Percentiles rank a stretch among this genome's conserved stretches.
These are phyloP conservation scores for Entomyzon cyanotis DNA, from an alignment of 2,113 vertebrate species.

Conservation along the genomic window DNA sequence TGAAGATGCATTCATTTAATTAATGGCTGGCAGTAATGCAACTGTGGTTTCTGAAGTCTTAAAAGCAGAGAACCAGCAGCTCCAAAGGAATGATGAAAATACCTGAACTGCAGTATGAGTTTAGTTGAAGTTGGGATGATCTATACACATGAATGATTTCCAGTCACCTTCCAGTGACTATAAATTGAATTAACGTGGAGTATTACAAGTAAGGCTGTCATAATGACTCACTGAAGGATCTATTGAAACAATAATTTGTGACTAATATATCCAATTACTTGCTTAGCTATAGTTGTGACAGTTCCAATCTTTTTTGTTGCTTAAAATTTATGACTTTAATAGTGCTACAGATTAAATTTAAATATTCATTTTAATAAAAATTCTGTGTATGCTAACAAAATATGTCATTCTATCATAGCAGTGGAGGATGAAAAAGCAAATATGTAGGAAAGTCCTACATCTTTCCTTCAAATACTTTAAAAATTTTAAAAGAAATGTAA, in stretches of 20 bases:
- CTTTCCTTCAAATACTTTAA: background rate
- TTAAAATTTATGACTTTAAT: conserved; percentile 13
- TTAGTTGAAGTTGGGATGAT: background rate
- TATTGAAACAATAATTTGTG: background rate
- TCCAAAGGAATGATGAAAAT: background rate
- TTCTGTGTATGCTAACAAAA: background rate
- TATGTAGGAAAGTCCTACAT: background rate
- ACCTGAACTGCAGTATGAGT: background rate
- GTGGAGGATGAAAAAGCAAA: background rate
- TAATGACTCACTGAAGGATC: background rate
- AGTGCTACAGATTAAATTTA: background rate
- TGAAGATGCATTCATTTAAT: background rate
- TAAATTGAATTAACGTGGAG: background rate
- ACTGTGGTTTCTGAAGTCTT: background rate
- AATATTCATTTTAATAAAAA: background rate
- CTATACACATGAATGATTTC: background rate
- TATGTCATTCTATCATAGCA: background rate
- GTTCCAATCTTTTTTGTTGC: background rate
- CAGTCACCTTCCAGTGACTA: background rate
- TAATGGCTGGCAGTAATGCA: background rate
- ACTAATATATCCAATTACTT: conserved; percentile 27
- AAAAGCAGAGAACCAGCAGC: background rate
- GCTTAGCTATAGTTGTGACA: background rate
- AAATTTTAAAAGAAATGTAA: background rate
- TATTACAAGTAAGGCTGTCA: background rate